Conservation (phyloP, 2,113 vertebrate genomes). For the Carassius carassius region DNA sequence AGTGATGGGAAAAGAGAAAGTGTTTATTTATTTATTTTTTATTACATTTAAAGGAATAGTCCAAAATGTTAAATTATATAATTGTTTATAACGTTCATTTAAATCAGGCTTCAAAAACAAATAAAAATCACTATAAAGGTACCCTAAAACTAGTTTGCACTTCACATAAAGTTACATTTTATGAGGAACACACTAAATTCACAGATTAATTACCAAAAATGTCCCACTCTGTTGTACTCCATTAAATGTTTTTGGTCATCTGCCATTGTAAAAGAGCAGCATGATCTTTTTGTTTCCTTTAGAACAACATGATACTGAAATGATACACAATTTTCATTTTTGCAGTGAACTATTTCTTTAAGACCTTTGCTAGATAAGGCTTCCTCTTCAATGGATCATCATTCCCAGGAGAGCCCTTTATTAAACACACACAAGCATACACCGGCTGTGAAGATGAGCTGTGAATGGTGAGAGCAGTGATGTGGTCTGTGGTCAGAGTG, state of each 20-base stretch:
- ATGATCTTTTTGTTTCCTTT: background rate
- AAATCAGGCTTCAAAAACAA: background rate
- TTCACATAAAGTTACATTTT: background rate
- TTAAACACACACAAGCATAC: constrained; percentile 28
- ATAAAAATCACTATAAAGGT: background rate
- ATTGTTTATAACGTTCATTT: background rate
- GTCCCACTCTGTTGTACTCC: background rate
- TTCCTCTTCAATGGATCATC: constrained; percentile 24
- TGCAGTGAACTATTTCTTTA: background rate
- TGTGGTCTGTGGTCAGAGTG: constrained; percentile 34
- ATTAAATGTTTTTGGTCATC: background rate
- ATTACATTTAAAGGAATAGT: background rate
- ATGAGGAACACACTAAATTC: background rate
- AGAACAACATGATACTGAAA: background rate
- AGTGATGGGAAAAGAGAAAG: background rate
- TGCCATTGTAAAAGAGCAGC: background rate
- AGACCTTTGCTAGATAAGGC: constrained; percentile 39
- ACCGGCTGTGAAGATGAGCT: constrained; percentile 35
- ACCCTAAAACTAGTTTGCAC: background rate
- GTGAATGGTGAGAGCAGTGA: constrained; percentile 14
- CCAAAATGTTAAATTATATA: background rate
- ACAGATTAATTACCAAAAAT: background rate
- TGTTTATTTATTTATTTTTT: background rate
- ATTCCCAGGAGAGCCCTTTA: constrained; percentile 21
- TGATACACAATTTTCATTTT: background rate